Conservation (phyloP, 2,797 vertebrate species). For the Novumbra hubbsi region DNA sequence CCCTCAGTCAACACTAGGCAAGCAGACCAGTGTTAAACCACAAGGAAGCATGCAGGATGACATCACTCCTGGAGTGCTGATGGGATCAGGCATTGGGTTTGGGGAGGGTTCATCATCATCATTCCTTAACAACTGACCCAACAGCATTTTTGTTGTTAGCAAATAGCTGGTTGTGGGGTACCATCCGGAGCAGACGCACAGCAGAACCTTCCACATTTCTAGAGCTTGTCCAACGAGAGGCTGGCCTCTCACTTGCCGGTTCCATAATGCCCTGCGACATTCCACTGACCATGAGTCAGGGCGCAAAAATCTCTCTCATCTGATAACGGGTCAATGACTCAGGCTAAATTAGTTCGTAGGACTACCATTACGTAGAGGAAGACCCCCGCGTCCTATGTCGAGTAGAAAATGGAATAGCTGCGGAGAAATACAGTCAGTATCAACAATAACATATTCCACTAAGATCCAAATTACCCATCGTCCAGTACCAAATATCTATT, state of each 20-base stretch:
- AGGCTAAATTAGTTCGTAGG: slow-evolving; percentile 65
- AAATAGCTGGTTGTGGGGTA: slow-evolving; percentile 3
- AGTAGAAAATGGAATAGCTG: background rate
- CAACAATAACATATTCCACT: slow-evolving; percentile 9
- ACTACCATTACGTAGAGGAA: slow-evolving; percentile 58
- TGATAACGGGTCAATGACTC: slow-evolving; percentile 57
- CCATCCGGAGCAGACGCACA: slow-evolving; percentile 43
- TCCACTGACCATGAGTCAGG: slow-evolving; percentile 55
- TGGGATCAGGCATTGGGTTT: slow-evolving; percentile 26
- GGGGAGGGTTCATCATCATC: slow-evolving; percentile 7
- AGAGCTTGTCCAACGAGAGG: background rate
- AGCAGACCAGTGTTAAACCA: slow-evolving; percentile 48
- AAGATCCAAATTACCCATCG: slow-evolving; percentile 20
- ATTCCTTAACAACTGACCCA: background rate
- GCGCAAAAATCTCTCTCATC: slow-evolving; percentile 60
- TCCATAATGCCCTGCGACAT: slow-evolving; percentile 54
- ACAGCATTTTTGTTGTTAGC: slow-evolving; percentile 5
- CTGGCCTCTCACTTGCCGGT: slow-evolving; percentile 17
- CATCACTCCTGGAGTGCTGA: slow-evolving; percentile 61
- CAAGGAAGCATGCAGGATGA: slow-evolving; percentile 58
- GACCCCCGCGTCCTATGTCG: background rate
- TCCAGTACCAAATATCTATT: slow-evolving; percentile 38
- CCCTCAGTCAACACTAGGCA: slow-evolving; percentile 39
- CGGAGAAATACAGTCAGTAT: background rate
- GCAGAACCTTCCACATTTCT: slow-evolving; percentile 34